These are phyloP conservation scores for Drosophila truncata DNA, from an alignment of 1,140 invertebrate species.

Conservation along the genomic window DNA sequence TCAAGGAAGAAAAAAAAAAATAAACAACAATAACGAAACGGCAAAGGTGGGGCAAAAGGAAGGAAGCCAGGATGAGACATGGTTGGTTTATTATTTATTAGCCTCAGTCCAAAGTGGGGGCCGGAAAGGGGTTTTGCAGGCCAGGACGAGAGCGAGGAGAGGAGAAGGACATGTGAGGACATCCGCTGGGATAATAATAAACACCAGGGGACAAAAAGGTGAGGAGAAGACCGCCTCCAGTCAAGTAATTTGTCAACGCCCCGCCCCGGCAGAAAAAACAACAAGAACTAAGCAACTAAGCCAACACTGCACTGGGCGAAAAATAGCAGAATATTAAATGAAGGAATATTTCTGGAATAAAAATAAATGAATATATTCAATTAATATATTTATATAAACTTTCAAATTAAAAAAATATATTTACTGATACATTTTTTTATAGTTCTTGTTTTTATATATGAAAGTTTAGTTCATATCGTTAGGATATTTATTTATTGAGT, in stretches of 20 bases:
- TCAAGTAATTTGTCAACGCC: conserved; percentile 72
- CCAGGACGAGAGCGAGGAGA: not conserved
- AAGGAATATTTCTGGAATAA: not conserved
- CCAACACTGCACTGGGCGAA: conserved; percentile 24
- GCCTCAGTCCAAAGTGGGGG: conserved; percentile 40
- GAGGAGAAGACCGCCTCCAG: conserved; percentile 16
- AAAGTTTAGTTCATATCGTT: too few species aligned
- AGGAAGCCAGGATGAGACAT: conserved; percentile 27
- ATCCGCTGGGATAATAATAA: conserved; percentile 80
- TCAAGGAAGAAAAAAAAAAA: conserved; percentile 39
- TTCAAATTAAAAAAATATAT: too few species aligned
- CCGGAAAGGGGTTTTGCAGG: conserved; percentile 2
- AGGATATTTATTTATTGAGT: too few species aligned
- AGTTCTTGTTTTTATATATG: too few species aligned
- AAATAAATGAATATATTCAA: not conserved
- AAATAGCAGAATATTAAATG: not conserved
- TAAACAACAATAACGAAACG: not conserved
- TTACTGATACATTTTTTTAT: too few species aligned
- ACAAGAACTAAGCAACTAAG: conserved; percentile 41
- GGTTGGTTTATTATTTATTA: conserved; percentile 80
- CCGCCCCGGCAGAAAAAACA: conserved; percentile 26
- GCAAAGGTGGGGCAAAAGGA: conserved; percentile 11
- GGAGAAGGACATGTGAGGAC: conserved; percentile 62
- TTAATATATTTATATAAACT: too few species aligned
- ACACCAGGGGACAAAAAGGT: conserved; percentile 43